phyloP scores from a whole-genome alignment of 1,140 invertebrate genomes.

The Lepidostoma basale region DNA sequence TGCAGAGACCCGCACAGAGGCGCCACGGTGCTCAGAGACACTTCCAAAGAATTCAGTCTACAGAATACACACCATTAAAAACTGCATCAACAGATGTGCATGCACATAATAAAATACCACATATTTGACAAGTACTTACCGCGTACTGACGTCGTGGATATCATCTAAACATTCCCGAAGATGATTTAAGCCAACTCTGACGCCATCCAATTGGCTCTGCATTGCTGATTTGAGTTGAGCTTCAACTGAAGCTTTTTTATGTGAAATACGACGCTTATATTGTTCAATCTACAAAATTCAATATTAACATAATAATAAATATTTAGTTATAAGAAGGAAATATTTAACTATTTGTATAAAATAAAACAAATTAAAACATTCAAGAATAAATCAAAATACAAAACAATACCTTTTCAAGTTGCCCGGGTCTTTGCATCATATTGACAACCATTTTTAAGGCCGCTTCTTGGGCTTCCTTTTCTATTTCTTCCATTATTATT shows the following conservation, averaged over 20 bases:
- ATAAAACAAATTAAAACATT: constrained; percentile 1
- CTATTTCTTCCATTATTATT: constrained; percentile 74
- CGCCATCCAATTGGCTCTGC: constrained; percentile 96
- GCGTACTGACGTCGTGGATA: constrained; percentile 75
- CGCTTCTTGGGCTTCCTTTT: constrained; percentile 81
- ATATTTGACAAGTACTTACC: constrained; percentile 47
- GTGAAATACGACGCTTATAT: constrained; percentile 77
- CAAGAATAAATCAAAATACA: not conserved
- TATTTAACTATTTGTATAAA: not conserved
- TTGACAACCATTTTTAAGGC: constrained; percentile 91
- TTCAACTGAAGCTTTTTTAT: constrained; percentile 94
- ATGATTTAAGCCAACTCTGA: constrained; percentile 91
- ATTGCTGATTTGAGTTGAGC: constrained; percentile 98
- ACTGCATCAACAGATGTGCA: not conserved
- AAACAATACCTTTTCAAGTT: constrained; percentile 87
- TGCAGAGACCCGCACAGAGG: constrained; percentile 78
- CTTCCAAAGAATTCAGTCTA: constrained; percentile 58
- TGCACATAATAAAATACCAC: not conserved
- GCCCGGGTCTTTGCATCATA: constrained; percentile 92
- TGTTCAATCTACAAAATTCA: constrained; percentile 71
- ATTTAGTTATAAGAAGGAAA: not conserved
- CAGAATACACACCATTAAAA: not conserved
- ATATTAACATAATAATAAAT: not conserved
- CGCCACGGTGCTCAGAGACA: constrained; percentile 54
- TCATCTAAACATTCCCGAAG: constrained; percentile 83